These are phyloP conservation scores for Brachionus sp. DNA, from an alignment of 1,140 invertebrate genomes.

Conservation along the genomic window DNA sequence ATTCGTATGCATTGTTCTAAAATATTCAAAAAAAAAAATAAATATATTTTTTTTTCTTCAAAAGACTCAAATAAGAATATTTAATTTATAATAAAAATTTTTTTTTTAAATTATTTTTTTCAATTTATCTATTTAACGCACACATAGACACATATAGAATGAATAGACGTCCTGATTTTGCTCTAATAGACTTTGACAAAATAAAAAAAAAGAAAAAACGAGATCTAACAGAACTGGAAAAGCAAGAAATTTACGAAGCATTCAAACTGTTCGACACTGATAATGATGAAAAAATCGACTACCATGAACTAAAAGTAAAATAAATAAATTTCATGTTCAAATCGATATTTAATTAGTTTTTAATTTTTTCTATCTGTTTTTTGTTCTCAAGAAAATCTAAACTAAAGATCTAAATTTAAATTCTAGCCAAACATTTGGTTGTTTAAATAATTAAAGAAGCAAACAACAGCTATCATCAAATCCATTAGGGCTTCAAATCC, in stretches of 20 bases:
- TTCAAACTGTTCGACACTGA: conserved; percentile 61
- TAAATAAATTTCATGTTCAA: neutral
- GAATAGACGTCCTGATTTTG: conserved; percentile 44
- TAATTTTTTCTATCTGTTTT: neutral
- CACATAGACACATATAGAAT: neutral
- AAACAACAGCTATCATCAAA: too few species aligned
- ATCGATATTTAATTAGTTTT: neutral
- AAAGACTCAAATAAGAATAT: neutral
- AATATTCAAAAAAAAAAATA: conserved; percentile 25
- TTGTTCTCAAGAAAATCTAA: neutral
- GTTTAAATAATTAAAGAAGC: too few species aligned
- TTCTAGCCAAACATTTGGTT: too few species aligned
- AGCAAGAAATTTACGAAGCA: conserved; percentile 59
- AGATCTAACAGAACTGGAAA: conserved; percentile 59
- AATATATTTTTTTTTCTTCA: neutral
- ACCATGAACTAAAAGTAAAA: conserved; percentile 59
- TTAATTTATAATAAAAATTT: conserved; percentile 11
- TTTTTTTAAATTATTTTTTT: neutral
- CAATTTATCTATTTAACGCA: neutral
- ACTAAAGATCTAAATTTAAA: too few species aligned
- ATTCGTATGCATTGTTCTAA: neutral
- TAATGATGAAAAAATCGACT: conserved; percentile 59
- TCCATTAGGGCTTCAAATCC: too few species aligned
- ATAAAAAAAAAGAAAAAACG: conserved; percentile 52
- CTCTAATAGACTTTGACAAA: conserved; percentile 34